A percentile compares a stretch with the other conserved stretches of the same genome.
These are phyloP conservation scores for Notothenia rossii DNA, from an alignment of 2,113 vertebrate species.

Conservation along the genomic window DNA sequence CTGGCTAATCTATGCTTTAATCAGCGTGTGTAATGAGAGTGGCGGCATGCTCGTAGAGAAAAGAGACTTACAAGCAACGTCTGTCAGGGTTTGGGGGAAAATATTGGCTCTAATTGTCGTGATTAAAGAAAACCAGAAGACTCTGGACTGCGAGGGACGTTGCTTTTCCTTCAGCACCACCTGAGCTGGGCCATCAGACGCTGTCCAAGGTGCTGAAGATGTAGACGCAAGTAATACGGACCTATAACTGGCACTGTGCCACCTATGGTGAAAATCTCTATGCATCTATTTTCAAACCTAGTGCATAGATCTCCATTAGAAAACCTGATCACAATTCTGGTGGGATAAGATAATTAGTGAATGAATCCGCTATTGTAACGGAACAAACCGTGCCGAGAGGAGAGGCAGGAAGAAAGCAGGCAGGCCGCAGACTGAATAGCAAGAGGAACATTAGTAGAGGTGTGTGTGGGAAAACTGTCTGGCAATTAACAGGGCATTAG, in stretches of 20 bases:
- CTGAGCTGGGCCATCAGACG: slow-evolving; percentile 14
- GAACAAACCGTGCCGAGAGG: slow-evolving; percentile 86
- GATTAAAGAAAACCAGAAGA: slow-evolving; percentile 96
- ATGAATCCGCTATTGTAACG: slow-evolving; percentile 87
- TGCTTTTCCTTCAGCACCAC: slow-evolving; percentile 43
- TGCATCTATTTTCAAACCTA: not conserved
- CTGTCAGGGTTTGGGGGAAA: slow-evolving; percentile 97
- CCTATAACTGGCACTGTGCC: no score
- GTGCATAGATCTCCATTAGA: not conserved
- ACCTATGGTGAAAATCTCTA: slow-evolving; percentile 59
- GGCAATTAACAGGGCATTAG: slow-evolving; percentile 92
- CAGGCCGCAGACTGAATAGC: slow-evolving; percentile 93
- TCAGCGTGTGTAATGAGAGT: slow-evolving; percentile 99
- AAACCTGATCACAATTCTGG: slow-evolving; percentile 85
- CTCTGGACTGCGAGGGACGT: slow-evolving; percentile 80
- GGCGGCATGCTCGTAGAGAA: slow-evolving; percentile 98
- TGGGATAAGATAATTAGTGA: slow-evolving; percentile 88
- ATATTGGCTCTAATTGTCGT: slow-evolving; percentile 96
- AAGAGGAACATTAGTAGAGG: slow-evolving; percentile 96
- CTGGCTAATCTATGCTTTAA: slow-evolving; percentile 99
- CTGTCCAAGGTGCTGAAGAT: slow-evolving; percentile 68
- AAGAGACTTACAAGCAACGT: slow-evolving; percentile 99
- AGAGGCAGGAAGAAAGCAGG: slow-evolving; percentile 24
- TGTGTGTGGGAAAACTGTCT: slow-evolving; percentile 95
- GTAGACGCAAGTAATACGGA: not conserved